Conservation (phyloP, 2,113 vertebrate genomes). For the Rattus rattus region DNA sequence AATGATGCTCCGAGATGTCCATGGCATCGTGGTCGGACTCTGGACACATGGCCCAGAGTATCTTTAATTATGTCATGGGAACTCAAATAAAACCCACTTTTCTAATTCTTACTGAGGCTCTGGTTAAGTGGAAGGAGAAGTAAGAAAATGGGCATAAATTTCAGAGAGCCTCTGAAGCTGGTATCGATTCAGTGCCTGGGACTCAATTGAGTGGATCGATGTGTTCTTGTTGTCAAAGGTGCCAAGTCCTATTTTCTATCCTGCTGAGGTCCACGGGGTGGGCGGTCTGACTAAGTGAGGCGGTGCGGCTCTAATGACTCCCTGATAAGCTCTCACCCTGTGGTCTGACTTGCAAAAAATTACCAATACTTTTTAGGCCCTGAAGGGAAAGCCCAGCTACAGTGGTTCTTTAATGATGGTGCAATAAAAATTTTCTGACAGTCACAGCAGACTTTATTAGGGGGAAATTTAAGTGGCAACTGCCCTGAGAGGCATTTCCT, state of each 20-base stretch:
- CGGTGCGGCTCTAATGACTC: neutral
- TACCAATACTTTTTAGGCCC: neutral
- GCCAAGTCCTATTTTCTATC: conserved; percentile 26
- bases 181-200: neutral
- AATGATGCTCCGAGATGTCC: neutral
- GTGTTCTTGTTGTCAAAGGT: neutral
- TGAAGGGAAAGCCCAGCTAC: neutral
- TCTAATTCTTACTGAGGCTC: conserved; percentile 12
- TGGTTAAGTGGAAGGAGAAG: conserved; percentile 22
- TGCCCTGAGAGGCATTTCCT: neutral
- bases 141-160: neutral
- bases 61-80: neutral
- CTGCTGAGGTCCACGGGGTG: neutral
- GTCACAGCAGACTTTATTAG: neutral
- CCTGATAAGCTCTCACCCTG: neutral
- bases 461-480: neutral
- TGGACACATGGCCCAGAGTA: neutral
- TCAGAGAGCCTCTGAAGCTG: neutral
- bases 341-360: conserved; percentile 40
- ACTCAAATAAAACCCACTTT: conserved; percentile 4
- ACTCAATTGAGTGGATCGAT: conserved; percentile 25
- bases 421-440: neutral
- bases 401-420: neutral
- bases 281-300: neutral
- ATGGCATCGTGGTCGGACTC: neutral